A percentile compares a stretch with the other conserved stretches of the same genome.
phyloP scores from a whole-genome alignment of 2,113 vertebrate genomes.

The Vireo altiloquus region DNA sequence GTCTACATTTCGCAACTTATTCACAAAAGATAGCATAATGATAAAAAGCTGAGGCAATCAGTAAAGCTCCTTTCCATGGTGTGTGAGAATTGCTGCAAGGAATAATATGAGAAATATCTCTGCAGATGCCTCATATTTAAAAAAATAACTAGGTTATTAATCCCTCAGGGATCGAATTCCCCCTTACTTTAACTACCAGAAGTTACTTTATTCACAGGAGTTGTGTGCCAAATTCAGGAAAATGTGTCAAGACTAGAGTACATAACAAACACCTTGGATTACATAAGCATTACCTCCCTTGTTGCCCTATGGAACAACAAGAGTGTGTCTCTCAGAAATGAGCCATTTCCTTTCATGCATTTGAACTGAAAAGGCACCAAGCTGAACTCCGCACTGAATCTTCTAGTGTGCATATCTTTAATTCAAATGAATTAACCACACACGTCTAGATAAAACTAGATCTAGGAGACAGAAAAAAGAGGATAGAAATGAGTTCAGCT shows the following conservation, averaged over 20 bases:
- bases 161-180: background rate
- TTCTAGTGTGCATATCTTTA: background rate
- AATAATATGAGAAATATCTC: background rate
- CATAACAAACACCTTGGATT: background rate
- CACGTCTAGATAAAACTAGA: background rate
- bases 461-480: background rate
- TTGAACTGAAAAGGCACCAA: background rate
- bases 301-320: background rate
- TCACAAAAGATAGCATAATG: background rate
- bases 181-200: background rate
- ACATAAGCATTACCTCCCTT: background rate
- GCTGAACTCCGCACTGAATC: background rate
- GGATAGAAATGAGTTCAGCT: background rate
- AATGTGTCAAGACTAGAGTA: background rate
- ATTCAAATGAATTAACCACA: background rate
- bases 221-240: background rate
- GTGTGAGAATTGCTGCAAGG: background rate
- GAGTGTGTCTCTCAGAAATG: background rate
- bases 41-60: background rate
- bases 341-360: background rate
- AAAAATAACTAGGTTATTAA: background rate
- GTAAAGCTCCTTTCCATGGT: background rate
- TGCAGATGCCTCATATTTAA: background rate
- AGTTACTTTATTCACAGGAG: background rate
- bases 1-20: background rate